Evolutionary conservation across 2,888 invertebrate species (phyloP).

Genomic region (Lagria hirta): DNA sequence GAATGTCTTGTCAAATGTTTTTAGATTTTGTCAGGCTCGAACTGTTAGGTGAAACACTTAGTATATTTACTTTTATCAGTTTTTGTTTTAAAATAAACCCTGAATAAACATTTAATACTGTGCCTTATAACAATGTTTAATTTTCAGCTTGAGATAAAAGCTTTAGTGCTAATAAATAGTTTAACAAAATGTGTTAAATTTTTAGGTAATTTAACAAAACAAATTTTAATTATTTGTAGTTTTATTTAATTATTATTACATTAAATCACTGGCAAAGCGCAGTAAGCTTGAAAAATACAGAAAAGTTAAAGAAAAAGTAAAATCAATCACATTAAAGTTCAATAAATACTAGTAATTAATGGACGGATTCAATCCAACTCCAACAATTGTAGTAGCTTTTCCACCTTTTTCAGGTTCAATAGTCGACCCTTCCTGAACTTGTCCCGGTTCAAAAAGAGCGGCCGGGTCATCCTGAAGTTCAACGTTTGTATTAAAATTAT

Average conservation of each 20-base stretch:
- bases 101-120: too few species aligned
- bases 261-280: too few species aligned
- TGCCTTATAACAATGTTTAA: too few species aligned
- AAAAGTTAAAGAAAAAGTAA: slow-evolving; percentile 20
- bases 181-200: too few species aligned
- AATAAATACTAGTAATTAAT: slow-evolving; percentile 23
- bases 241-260: too few species aligned
- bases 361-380: slow-evolving; percentile 38
- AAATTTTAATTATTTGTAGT: too few species aligned
- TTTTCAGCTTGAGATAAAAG: too few species aligned
- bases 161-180: too few species aligned
- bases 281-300: slow-evolving; percentile 21
- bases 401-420: slow-evolving; percentile 65
- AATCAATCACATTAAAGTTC: slow-evolving; percentile 14
- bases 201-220: too few species aligned
- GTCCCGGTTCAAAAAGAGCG: slow-evolving; percentile 55
- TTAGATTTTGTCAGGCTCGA: too few species aligned
- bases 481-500: slow-evolving; percentile 53
- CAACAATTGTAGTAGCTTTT: slow-evolving; percentile 53
- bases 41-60: neutral
- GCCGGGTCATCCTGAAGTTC: slow-evolving; percentile 61
- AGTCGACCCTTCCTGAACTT: slow-evolving; percentile 58
- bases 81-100: slow-evolving; percentile 15
- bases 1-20: too few species aligned
- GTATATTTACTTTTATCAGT: too few species aligned